phyloP scores from a whole-genome alignment of 2,888 invertebrate species.

The Amblyteles armatorius region DNA sequence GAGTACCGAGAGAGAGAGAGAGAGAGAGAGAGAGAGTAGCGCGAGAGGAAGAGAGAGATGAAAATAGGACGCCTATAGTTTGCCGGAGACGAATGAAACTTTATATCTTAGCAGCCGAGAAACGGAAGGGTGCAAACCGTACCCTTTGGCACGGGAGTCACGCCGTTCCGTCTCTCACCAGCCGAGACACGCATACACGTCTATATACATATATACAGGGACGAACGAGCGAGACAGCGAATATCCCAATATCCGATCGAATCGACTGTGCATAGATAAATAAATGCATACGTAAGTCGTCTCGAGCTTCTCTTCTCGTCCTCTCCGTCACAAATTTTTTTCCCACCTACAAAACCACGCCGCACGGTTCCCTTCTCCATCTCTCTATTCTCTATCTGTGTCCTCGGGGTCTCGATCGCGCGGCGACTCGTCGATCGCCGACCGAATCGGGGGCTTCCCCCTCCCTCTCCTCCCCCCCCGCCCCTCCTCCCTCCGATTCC shows the following conservation, averaged over 20 bases:
- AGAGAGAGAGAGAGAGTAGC: constrained; percentile 44
- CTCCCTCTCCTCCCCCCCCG: too few species aligned
- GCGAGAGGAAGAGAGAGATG: background rate
- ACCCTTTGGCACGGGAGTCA: too few species aligned
- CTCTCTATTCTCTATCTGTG: constrained; percentile 36
- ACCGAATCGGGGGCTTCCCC: constrained; percentile 67
- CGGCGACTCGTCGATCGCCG: constrained; percentile 50
- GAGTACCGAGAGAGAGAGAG: constrained; percentile 49
- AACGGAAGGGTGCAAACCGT: too few species aligned
- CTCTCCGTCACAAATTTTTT: constrained; percentile 65
- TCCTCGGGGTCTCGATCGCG: constrained; percentile 50
- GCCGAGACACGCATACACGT: too few species aligned
- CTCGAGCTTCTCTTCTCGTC: constrained; percentile 61
- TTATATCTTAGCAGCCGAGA: background rate
- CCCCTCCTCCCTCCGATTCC: constrained; percentile 60
- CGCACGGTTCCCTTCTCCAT: constrained; percentile 32
- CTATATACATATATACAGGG: constrained; percentile 4
- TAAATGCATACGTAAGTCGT: constrained; percentile 72
- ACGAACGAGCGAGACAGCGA: constrained; percentile 64
- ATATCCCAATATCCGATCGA: constrained; percentile 74
- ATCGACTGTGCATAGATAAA: constrained; percentile 76
- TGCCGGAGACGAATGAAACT: background rate
- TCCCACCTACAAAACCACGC: constrained; percentile 31
- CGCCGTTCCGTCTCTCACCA: too few species aligned
- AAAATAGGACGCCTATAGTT: constrained; percentile 1